Conservation (phyloP, 2,797 vertebrate genomes). For the Malurus leucopterus region DNA sequence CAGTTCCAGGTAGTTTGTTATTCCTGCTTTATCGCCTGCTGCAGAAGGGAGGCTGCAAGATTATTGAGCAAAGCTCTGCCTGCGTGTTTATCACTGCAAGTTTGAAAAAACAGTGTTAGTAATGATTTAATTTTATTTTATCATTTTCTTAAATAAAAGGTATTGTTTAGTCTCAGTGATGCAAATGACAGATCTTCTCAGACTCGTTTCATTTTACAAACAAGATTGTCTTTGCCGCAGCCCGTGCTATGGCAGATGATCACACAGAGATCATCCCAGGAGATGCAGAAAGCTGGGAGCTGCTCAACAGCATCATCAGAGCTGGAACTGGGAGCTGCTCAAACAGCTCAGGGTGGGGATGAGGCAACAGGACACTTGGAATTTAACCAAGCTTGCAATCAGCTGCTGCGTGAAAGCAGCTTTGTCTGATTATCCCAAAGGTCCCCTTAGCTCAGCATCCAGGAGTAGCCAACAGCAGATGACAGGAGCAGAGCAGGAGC, state of each 20-base stretch:
- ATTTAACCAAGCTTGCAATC: slow-evolving; percentile 6
- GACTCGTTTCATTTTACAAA: not conserved
- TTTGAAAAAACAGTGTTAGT: slow-evolving; percentile 24
- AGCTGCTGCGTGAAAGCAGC: not conserved
- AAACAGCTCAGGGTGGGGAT: not conserved
- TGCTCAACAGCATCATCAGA: not conserved
- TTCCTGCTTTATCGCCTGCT: slow-evolving; percentile 48
- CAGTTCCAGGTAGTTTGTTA: slow-evolving; percentile 57
- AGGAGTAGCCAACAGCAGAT: not conserved
- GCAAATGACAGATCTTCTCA: slow-evolving; percentile 25
- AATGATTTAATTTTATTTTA: slow-evolving; percentile 30
- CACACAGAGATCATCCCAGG: slow-evolving; percentile 2
- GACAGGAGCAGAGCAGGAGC: not conserved
- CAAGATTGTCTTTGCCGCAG: not conserved
- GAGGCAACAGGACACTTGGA: not conserved
- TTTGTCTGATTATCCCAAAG: slow-evolving; percentile 14
- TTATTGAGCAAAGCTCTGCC: slow-evolving; percentile 31
- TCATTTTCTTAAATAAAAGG: slow-evolving; percentile 36
- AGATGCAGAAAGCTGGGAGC: not conserved
- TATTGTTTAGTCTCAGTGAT: slow-evolving; percentile 29
- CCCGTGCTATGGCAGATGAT: not conserved
- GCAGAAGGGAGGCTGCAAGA: slow-evolving; percentile 48
- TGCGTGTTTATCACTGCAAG: slow-evolving; percentile 30
- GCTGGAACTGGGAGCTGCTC: not conserved
- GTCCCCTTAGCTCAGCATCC: slow-evolving; percentile 17